These are phyloP conservation scores for zebrafish (Danio rerio) DNA, from an alignment of 2,113 vertebrate genomes.

Conservation along the genomic window GRCz12tu NC_133183.1:933001-933500, in stretches of 20 bases:
- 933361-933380: too few relatives aligned
- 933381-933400: too few relatives aligned
- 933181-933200: too few relatives aligned
- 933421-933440: too few relatives aligned
- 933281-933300: conserved; percentile 59
- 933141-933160: too few relatives aligned
- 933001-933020: conserved; percentile 28
- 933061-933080: conserved; percentile 61
- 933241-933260: conserved; percentile 54
- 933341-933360: neutral
- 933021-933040: conserved; percentile 58
- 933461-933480: too few relatives aligned
- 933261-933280: conserved; percentile 61
- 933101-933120: conserved; percentile 24
- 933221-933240: conserved; percentile 62
- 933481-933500: too few relatives aligned
- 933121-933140: conserved; percentile 62
- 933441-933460: too few relatives aligned
- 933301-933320: neutral
- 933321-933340: neutral
- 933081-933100: conserved; percentile 49
- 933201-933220: conserved; percentile 64
- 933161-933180: too few relatives aligned
- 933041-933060: conserved; percentile 20
- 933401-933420: too few relatives aligned